Evolutionary conservation across 2,113 vertebrate species (phyloP).

Genomic region (Anhinga anhinga): DNA sequence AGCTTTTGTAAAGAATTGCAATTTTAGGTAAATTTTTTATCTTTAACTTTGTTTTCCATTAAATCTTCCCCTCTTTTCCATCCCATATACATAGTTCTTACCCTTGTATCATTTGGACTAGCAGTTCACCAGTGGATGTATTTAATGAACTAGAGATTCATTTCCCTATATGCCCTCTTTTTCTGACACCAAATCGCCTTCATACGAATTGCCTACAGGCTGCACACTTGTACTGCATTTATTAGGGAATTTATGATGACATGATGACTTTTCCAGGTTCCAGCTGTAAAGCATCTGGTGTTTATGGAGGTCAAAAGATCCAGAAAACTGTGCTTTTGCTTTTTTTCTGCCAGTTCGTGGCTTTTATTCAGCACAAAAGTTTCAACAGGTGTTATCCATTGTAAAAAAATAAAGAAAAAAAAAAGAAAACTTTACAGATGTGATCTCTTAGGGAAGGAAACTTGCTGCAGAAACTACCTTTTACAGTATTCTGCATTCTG

Average conservation of each 20-base stretch:
- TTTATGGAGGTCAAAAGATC: constrained; percentile 13
- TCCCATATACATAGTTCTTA: neutral
- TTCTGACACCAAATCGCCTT: neutral
- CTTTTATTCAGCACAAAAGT: neutral
- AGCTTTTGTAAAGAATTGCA: neutral
- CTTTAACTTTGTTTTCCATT: neutral
- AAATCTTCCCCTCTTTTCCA: neutral
- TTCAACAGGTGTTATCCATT: neutral
- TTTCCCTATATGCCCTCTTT: neutral
- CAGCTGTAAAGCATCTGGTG: neutral
- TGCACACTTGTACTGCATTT: constrained; percentile 28
- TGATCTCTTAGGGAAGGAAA: neutral
- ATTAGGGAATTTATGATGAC: neutral
- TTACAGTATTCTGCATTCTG: neutral
- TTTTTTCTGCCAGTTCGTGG: neutral
- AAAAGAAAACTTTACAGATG: neutral
- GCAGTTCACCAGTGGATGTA: neutral
- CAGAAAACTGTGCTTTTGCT: neutral
- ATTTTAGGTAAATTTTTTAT: neutral
- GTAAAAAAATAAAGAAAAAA: neutral
- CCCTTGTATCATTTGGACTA: neutral
- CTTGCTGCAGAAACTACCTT: neutral
- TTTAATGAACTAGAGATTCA: neutral
- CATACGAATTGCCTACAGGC: constrained; percentile 25
- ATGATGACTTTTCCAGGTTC: constrained; percentile 25